Base-by-base conservation (phyloP, 1,140 invertebrate species). In the Brachionus calyciflorus region DNA sequence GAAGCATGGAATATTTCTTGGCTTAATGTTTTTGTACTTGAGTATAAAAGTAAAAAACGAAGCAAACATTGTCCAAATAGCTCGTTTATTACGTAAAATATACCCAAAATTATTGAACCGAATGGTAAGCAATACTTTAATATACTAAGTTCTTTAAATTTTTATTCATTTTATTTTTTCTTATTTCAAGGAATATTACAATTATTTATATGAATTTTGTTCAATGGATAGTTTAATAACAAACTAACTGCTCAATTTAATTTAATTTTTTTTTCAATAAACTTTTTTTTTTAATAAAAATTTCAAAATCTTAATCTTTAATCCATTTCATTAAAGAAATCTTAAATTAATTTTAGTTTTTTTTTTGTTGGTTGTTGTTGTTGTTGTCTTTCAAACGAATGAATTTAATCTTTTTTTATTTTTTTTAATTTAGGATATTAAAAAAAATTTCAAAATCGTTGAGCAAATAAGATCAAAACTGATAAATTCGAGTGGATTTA, bases 391-490 rank as follows among this genome's bases (percentile, higher is more conserved):
- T n/a, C n/a, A n/a, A n/a, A n/a, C n/a, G n/a, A n/a, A n/a, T n/a
- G n/a, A 55, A 55, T 28, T 55, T 55, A 55, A 55, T 55, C 33
- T 28, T 55, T 28, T 55, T 28, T 55, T 55, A n/a, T n/a, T 55
- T 28, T 21, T 55, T 49, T 55, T 55, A 55, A 55, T 37, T 60
- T 60, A 37, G 55, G 55, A 33, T 33, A 37, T 60, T 60, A 33
- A 37, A 60, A 33, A 60, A 60, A 5, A 37, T 37, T n/a, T n/a
- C n/a, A n/a, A n/a, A n/a, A 60, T 60, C 55, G 55, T 21, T 60
- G 30, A 60, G 55, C 55, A 60, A 60, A 60, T 37, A 60, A 60
- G 53, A 55, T 55, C 9, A 37, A 60, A 60, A 60, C 55, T 60
- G 55, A 60, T 19, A 33, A 19, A 21, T 60, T 60, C 30, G 12